Conservation (phyloP, 2,797 vertebrate genomes). For the Enteromius paludinosus region DNA sequence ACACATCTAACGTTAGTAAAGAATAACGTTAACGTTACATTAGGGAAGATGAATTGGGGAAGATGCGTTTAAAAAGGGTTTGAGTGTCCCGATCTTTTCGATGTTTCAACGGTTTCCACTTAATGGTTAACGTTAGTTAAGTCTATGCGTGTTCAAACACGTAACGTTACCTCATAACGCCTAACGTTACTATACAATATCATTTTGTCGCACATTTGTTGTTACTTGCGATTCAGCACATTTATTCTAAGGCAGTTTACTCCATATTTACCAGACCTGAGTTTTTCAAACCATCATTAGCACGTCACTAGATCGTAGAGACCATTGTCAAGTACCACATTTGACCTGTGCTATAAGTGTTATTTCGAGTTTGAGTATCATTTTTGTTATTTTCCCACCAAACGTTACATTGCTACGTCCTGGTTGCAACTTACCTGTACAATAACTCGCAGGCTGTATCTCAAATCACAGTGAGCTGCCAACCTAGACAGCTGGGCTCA, state of each 20-base stretch:
- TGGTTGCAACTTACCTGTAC: neutral
- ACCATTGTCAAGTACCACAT: neutral
- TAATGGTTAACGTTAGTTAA: too few species aligned
- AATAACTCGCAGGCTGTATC: neutral
- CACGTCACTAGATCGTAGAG: neutral
- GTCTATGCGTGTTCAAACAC: constrained; percentile 7
- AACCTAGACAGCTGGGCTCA: neutral
- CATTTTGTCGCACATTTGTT: neutral
- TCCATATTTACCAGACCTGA: neutral
- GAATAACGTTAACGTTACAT: neutral
- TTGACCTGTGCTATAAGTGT: neutral
- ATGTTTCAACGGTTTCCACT: neutral
- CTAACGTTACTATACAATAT: neutral
- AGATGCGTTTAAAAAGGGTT: neutral
- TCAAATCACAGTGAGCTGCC: neutral
- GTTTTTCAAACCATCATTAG: neutral
- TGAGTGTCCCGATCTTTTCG: too few species aligned
- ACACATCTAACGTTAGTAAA: neutral
- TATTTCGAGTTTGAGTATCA: neutral
- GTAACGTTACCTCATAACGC: neutral
- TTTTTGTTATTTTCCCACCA: neutral
- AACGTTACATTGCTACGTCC: neutral
- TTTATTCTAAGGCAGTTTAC: neutral
- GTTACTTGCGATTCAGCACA: neutral
- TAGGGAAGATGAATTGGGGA: neutral